These are phyloP conservation scores for Camponotus fellah DNA, from an alignment of 2,888 invertebrate genomes.

Conservation along the genomic window DNA sequence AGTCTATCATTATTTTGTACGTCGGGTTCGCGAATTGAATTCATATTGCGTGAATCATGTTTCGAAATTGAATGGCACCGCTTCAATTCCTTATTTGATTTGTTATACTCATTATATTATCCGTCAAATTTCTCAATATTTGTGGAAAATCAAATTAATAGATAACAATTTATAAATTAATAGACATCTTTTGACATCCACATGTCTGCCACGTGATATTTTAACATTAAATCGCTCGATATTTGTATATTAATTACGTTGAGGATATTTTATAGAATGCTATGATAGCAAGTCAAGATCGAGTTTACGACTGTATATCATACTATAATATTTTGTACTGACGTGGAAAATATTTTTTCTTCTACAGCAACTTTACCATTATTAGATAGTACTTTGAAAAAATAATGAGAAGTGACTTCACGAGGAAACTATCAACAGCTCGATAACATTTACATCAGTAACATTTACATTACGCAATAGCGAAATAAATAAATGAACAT, in stretches of 20 bases:
- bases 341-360: constrained; percentile 36
- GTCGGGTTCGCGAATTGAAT: background rate
- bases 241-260: background rate
- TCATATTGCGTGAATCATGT: constrained; percentile 37
- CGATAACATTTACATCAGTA: background rate
- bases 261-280: background rate
- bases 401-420: constrained; percentile 35
- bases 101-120: background rate
- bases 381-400: constrained; percentile 45
- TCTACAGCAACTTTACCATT: constrained; percentile 24
- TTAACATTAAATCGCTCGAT: background rate
- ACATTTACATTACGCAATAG: background rate
- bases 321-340: constrained; percentile 26
- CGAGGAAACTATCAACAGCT: constrained; percentile 30
- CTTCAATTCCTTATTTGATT: constrained; percentile 4
- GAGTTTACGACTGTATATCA: background rate
- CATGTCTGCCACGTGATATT: background rate
- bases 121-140: background rate
- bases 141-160: background rate
- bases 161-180: background rate
- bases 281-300: background rate
- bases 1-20: constrained; percentile 38
- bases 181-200: background rate
- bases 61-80: constrained; percentile 3
- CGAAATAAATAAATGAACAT: background rate